phyloP scores from a whole-genome alignment of 1,140 invertebrate genomes.

The Mya arenaria region DNA sequence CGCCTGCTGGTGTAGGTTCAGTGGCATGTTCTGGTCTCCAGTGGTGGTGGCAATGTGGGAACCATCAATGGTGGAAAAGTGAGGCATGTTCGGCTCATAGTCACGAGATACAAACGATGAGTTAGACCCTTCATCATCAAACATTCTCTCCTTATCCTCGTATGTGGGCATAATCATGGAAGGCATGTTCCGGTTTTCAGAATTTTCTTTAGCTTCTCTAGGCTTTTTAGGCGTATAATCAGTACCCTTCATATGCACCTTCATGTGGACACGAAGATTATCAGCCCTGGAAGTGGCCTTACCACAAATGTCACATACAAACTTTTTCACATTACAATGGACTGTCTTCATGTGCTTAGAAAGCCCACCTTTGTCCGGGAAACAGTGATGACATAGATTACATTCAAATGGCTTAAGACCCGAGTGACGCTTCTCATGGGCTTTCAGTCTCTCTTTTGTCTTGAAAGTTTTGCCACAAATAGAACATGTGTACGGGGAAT shows the following conservation, averaged over 20 bases:
- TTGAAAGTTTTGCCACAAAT: conserved; percentile 85
- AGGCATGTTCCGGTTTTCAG: not conserved
- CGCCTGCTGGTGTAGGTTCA: conserved; percentile 39
- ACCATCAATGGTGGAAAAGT: conserved; percentile 32
- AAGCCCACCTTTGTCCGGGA: conserved; percentile 79
- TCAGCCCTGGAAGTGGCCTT: conserved; percentile 82
- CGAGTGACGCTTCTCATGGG: conserved; percentile 83
- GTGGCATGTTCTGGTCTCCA: conserved; percentile 32
- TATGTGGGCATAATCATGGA: not conserved
- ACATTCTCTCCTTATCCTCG: not conserved
- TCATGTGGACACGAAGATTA: conserved; percentile 82
- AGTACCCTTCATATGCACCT: conserved; percentile 74
- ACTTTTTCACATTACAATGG: conserved; percentile 72
- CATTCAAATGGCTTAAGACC: conserved; percentile 83
- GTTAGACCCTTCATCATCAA: not conserved
- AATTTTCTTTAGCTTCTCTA: conserved; percentile 2
- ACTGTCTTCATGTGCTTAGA: conserved; percentile 78
- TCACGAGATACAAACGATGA: not conserved
- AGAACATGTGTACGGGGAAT: conserved; percentile 83
- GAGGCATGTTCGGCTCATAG: conserved; percentile 43
- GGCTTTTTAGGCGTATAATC: conserved; percentile 7
- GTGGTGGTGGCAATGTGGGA: conserved; percentile 13
- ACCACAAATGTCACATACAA: conserved; percentile 79
- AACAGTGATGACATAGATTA: conserved; percentile 81
- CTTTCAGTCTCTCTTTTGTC: conserved; percentile 83